A percentile compares a stretch with the other conserved stretches of the same genome.
phyloP scores from a whole-genome alignment of 2,797 vertebrate species.

The Manis crassicaudata region DNA sequence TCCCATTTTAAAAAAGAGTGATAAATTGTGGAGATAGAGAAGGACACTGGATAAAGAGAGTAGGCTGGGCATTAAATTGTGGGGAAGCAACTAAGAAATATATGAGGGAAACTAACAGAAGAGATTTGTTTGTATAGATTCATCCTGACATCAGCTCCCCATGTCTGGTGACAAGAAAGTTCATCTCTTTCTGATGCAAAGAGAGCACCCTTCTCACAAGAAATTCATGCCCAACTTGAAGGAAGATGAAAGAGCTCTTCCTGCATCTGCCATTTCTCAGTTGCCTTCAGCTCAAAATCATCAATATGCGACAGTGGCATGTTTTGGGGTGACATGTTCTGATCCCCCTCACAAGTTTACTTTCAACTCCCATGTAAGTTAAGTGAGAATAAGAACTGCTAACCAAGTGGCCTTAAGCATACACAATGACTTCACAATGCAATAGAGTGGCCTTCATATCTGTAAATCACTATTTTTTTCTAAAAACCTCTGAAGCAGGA shows the following conservation, averaged over 20 bases:
- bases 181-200: neutral
- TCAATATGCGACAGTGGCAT: neutral
- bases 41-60: neutral
- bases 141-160: neutral
- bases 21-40: neutral
- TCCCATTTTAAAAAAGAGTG: neutral
- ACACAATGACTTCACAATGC: neutral
- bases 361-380: neutral
- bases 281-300: neutral
- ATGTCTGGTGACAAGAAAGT: too few relatives aligned
- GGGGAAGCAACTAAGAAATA: neutral
- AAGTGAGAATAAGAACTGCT: neutral
- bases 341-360: neutral
- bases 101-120: neutral
- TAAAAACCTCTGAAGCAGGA: neutral
- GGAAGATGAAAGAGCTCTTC: neutral
- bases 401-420: neutral
- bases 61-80: neutral
- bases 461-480: neutral
- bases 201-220: neutral
- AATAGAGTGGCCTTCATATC: neutral
- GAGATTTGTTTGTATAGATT: neutral
- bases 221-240: neutral
- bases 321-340: neutral
- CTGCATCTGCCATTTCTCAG: neutral